Evolutionary conservation across 2,888 invertebrate species (phyloP).

Genomic region (Agrotis puta): DNA sequence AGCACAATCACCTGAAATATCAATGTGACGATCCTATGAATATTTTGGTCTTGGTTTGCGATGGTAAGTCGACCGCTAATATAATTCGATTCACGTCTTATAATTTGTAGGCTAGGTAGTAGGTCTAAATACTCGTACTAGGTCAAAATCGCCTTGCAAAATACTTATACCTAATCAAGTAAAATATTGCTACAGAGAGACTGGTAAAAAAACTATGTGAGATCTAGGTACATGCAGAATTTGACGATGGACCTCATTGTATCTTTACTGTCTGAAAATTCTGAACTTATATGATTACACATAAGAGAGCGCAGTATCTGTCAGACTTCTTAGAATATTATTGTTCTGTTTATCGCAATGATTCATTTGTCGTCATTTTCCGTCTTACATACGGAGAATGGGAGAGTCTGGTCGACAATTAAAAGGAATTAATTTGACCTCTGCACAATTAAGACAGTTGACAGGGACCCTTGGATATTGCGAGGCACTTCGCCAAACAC

Average conservation of each 20-base stretch:
- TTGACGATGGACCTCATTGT: not conserved
- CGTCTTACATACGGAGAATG: constrained; percentile 53
- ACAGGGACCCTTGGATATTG: constrained; percentile 67
- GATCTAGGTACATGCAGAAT: not conserved
- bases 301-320: constrained; percentile 16
- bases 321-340: constrained; percentile 49
- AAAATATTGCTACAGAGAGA: too few species aligned
- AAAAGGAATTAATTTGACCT: constrained; percentile 89
- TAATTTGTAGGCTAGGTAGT: too few species aligned
- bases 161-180: too few species aligned
- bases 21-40: constrained; percentile 13
- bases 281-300: constrained; percentile 1
- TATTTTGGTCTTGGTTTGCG: not conserved
- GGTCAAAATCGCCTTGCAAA: too few species aligned
- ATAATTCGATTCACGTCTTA: not conserved
- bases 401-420: constrained; percentile 76
- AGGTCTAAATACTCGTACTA: too few species aligned
- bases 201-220: not conserved
- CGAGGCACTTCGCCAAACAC: constrained; percentile 38
- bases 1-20: constrained; percentile 46
- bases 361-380: constrained; percentile 67
- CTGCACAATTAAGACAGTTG: constrained; percentile 80
- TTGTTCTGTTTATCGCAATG: constrained; percentile 48
- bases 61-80: not conserved
- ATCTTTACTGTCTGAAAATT: not conserved